phyloP scores from a whole-genome alignment of 1,140 invertebrate genomes.

The Drosophila pseudoobscura region DNA sequence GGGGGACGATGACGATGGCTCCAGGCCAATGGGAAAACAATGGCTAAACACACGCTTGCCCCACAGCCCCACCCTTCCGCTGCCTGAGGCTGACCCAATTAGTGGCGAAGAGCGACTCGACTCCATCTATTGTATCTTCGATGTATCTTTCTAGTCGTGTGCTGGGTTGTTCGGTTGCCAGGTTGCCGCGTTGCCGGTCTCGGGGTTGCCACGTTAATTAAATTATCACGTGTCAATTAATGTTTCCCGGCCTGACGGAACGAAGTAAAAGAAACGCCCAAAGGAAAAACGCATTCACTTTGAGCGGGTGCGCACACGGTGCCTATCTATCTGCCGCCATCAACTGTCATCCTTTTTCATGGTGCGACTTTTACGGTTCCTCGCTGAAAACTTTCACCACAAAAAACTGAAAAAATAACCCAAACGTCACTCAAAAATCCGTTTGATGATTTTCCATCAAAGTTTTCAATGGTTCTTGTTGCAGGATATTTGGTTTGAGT shows the following conservation, averaged over 20 bases:
- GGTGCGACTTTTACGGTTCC: slow-evolving; percentile 4
- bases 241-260: slow-evolving; percentile 49
- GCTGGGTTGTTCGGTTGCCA: slow-evolving; percentile 6
- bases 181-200: slow-evolving; percentile 50
- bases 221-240: slow-evolving; percentile 81
- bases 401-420: slow-evolving; percentile 40
- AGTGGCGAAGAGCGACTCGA: slow-evolving; percentile 41
- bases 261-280: slow-evolving; percentile 14
- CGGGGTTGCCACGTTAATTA: slow-evolving; percentile 70
- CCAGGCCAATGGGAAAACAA: slow-evolving; percentile 52
- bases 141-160: slow-evolving; percentile 48
- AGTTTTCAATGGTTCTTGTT: slow-evolving; percentile 20
- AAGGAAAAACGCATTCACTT: slow-evolving; percentile 51
- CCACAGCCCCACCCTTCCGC: not conserved
- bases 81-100: slow-evolving; percentile 69
- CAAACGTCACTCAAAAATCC: slow-evolving; percentile 53
- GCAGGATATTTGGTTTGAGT: slow-evolving; percentile 12
- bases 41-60: slow-evolving; percentile 44
- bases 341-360: slow-evolving; percentile 55
- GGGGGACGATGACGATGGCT: slow-evolving; percentile 36
- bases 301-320: slow-evolving; percentile 38
- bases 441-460: slow-evolving; percentile 59
- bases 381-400: slow-evolving; percentile 17
- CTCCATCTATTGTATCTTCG: slow-evolving; percentile 42
- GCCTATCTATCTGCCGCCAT: slow-evolving; percentile 67